phyloP scores from a whole-genome alignment of 1,140 invertebrate genomes.

The Sycophila sp. region DNA sequence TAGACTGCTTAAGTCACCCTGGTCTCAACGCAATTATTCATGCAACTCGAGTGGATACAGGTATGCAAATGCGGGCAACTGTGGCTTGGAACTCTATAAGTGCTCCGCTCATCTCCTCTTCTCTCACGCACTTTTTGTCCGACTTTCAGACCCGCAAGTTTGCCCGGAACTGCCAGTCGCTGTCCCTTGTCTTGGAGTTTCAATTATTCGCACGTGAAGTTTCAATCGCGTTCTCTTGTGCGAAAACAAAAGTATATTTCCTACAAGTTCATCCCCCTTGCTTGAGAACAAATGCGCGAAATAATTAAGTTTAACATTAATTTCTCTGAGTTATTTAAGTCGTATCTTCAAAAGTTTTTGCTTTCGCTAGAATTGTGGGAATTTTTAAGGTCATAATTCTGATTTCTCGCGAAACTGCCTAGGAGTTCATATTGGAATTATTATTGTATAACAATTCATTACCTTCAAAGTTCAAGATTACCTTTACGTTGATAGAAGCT shows the following conservation, averaged over 20 bases:
- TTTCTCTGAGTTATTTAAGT: too few species aligned
- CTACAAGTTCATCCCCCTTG: too few species aligned
- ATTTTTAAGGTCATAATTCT: too few species aligned
- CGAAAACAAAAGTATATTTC: neutral
- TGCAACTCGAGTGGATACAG: conserved; percentile 41
- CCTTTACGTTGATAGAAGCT: too few species aligned
- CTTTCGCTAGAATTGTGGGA: too few species aligned
- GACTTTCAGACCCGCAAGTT: neutral
- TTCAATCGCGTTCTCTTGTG: neutral
- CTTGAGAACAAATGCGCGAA: too few species aligned
- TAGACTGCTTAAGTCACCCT: conserved; percentile 50
- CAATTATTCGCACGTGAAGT: neutral
- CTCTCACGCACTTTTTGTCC: conserved; percentile 41
- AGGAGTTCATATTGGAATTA: too few species aligned
- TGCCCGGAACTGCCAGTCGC: conserved; percentile 7
- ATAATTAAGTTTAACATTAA: too few species aligned
- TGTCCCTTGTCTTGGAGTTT: neutral
- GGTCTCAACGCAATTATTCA: conserved; percentile 50
- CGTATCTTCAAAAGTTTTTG: too few species aligned
- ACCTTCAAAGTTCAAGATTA: too few species aligned
- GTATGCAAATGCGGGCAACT: conserved; percentile 54
- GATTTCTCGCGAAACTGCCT: too few species aligned
- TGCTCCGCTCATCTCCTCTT: conserved; percentile 30
- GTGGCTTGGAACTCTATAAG: conserved; percentile 23
- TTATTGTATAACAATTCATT: too few species aligned